Percentiles rank a stretch among this genome's conserved stretches.
These are phyloP conservation scores for Mythimna loreyi DNA, from an alignment of 2,888 invertebrate genomes.

Conservation along the genomic window DNA sequence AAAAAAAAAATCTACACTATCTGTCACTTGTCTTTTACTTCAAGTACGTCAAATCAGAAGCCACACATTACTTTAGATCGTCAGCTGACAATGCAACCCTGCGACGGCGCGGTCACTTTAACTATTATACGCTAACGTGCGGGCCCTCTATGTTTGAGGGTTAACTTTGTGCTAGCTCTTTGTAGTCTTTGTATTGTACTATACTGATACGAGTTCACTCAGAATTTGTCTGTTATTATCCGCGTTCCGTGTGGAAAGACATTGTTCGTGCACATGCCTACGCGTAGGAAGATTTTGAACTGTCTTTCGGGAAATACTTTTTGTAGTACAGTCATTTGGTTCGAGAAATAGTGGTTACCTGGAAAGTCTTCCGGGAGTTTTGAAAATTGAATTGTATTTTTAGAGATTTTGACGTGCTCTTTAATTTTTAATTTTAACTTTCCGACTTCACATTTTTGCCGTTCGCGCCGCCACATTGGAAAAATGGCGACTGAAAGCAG, in stretches of 20 bases:
- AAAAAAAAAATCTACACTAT: too few relatives aligned
- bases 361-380: too few relatives aligned
- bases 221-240: constrained; percentile 40
- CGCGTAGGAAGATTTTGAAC: too few relatives aligned
- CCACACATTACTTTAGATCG: not conserved
- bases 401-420: too few relatives aligned
- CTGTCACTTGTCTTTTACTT: not conserved
- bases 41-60: not conserved
- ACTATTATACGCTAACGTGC: constrained; percentile 76
- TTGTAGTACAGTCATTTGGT: too few relatives aligned
- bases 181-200: constrained; percentile 70
- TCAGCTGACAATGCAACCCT: constrained; percentile 64
- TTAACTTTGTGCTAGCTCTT: constrained; percentile 72
- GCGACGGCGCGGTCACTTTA: constrained; percentile 77
- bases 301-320: too few relatives aligned
- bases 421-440: too few relatives aligned
- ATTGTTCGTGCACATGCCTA: not conserved
- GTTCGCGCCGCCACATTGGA: too few relatives aligned
- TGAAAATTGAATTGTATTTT: too few relatives aligned
- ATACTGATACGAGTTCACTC: constrained; percentile 73
- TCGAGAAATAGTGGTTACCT: too few relatives aligned
- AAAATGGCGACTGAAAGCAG: too few relatives aligned
- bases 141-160: constrained; percentile 81
- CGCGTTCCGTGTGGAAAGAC: constrained; percentile 1
- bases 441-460: too few relatives aligned